Evolutionary conservation across 2,888 invertebrate genomes (phyloP).

Genomic region (Anarsia innoxiella): DNA sequence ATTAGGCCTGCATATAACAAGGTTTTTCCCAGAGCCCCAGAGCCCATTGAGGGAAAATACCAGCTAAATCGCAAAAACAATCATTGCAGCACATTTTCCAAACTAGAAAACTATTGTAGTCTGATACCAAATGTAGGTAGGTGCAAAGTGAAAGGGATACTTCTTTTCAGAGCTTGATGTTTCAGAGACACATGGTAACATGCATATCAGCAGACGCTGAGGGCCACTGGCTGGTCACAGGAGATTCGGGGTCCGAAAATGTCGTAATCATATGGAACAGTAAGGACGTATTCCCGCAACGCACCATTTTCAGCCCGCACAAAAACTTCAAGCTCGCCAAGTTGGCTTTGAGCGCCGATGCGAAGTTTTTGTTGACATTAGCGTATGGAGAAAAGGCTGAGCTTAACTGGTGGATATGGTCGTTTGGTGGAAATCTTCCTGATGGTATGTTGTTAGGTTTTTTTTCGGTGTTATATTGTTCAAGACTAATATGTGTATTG

Average conservation of each 20-base stretch:
- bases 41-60: no score
- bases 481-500: background rate
- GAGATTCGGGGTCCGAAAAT: constrained; percentile 74
- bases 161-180: no score
- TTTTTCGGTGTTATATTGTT: background rate
- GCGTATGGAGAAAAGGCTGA: constrained; percentile 58
- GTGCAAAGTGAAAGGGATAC: no score
- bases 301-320: constrained; percentile 72
- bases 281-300: constrained; percentile 59
- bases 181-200: constrained; percentile 69
- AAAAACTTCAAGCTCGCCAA: constrained; percentile 44
- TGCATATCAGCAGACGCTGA: constrained; percentile 60
- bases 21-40: no score
- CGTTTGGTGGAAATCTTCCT: constrained; percentile 61
- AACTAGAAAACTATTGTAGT: no score
- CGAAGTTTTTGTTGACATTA: constrained; percentile 74
- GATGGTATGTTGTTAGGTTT: constrained; percentile 54
- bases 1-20: no score
- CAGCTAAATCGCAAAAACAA: background rate
- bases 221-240: constrained; percentile 76
- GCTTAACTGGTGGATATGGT: constrained; percentile 79
- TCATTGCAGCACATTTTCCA: no score
- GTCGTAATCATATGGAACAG: constrained; percentile 77
- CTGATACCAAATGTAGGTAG: no score
- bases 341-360: constrained; percentile 70